phyloP scores from a whole-genome alignment of 1,140 invertebrate genomes.

The Drosophila ananassae region DNA sequence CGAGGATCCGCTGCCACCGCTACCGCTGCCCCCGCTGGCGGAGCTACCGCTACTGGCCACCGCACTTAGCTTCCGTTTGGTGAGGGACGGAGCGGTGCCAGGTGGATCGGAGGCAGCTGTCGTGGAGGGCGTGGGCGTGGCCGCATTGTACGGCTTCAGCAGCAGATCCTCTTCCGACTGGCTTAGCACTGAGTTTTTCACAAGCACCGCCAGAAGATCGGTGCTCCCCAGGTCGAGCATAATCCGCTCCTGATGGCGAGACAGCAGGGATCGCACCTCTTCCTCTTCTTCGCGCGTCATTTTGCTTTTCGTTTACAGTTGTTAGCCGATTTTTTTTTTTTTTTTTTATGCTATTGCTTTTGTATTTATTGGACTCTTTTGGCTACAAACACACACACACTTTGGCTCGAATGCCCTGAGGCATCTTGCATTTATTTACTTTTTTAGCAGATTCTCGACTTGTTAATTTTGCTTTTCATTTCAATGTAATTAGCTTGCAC shows the following conservation, averaged over 20 bases:
- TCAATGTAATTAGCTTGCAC: not conserved
- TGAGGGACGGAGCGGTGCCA: slow-evolving; percentile 70
- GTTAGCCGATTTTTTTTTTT: slow-evolving; percentile 14
- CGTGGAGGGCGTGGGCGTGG: slow-evolving; percentile 20
- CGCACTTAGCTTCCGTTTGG: slow-evolving; percentile 74
- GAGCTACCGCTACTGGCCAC: slow-evolving; percentile 70
- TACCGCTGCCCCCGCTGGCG: slow-evolving; percentile 59
- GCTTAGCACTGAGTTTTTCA: slow-evolving; percentile 79
- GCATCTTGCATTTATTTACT: slow-evolving; percentile 16
- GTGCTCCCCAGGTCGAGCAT: slow-evolving; percentile 78
- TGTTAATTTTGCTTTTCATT: not conserved
- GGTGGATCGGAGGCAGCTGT: slow-evolving; percentile 31
- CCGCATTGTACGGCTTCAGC: slow-evolving; percentile 59
- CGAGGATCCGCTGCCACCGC: slow-evolving; percentile 65
- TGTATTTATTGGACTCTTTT: slow-evolving; percentile 27
- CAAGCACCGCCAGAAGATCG: slow-evolving; percentile 77
- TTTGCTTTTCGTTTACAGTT: slow-evolving; percentile 38
- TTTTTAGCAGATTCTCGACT: slow-evolving; percentile 2
- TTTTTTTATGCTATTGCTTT: slow-evolving; percentile 9
- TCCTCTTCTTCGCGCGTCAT: slow-evolving; percentile 83
- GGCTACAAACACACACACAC: slow-evolving; percentile 26
- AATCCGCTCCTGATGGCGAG: slow-evolving; percentile 80
- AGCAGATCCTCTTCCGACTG: slow-evolving; percentile 80
- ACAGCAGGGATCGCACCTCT: slow-evolving; percentile 79
- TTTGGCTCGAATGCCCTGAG: not conserved